Base-by-base conservation (phyloP, 2,113 vertebrate species). In the Forbesichthys papilliferus region DNA sequence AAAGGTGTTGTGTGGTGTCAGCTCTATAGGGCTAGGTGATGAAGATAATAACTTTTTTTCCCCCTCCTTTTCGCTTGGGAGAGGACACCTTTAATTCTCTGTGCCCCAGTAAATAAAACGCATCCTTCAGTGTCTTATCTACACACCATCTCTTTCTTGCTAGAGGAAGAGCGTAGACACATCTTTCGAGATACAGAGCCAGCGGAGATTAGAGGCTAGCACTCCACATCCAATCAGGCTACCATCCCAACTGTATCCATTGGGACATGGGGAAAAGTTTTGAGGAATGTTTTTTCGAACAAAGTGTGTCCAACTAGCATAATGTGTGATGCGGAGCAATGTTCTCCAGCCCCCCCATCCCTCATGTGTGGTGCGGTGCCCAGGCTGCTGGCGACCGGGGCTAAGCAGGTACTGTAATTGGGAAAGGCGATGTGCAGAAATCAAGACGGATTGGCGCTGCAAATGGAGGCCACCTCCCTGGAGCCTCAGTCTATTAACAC, bases 401-500 rank as follows among this genome's bases (percentile, higher is more conserved):
- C 78, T 76, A 74, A 82, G 83, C 83, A 86, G 74, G 84, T 87
- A 89, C 84, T 70, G 80, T 93, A 92, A 91, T 92, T 92, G 86
- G 83, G 87, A 87, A 87, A 88, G 84, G 88, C 90, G 91, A 87
- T 77, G 83, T 86, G 87, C 83, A 77, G 82, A 92, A 92, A 91
- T 92, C 87, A 92, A 91, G 92, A 92, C 84, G 83, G 89, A 92
- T 92, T 71, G 82, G 86, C 77, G 80, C 78, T 66, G 81, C 82
- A 74, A 86, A 86, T 80, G 74, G 78, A 79, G 89, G 88, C 84
- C 88, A 85, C 84, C 84, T 89, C 90, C 89, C 87, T 77, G 73
- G 90, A 87, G 90, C 83, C 82, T 64, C 77, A 78, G 86, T 88
- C 91, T 86, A 91, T 92, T 92, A 92, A 85, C 90, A 87, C 84